Evolutionary conservation across 2,888 invertebrate species (phyloP).

Genomic region (Drosophila prolongata): DNA sequence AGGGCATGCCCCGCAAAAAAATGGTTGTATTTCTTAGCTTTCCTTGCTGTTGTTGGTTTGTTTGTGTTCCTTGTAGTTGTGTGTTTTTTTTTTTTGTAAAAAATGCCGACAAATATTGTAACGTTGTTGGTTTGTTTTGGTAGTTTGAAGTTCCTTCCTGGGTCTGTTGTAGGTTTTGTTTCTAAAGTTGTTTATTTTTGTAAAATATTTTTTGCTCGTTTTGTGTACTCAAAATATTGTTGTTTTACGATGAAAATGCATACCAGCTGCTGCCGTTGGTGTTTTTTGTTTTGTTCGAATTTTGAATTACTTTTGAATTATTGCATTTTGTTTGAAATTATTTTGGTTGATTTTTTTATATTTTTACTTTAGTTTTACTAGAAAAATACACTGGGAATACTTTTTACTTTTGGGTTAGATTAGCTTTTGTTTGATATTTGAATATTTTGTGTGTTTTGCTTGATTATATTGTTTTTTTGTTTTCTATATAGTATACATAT

Average conservation of each 20-base stretch:
- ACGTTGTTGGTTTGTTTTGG: conserved; percentile 50
- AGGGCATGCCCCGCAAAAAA: conserved; percentile 38
- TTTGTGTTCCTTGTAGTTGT: conserved; percentile 34
- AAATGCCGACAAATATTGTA: conserved; percentile 72
- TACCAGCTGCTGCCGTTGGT: conserved; percentile 67
- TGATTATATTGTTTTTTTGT: conserved; percentile 53
- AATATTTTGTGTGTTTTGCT: conserved; percentile 47
- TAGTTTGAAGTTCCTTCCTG: conserved; percentile 51
- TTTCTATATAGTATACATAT: conserved; percentile 72
- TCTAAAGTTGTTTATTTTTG: conserved; percentile 11
- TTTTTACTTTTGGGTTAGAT: conserved; percentile 51
- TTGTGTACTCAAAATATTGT: conserved; percentile 47
- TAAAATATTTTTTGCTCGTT: conserved; percentile 7
- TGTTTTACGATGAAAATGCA: conserved; percentile 72
- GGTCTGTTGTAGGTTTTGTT: conserved; percentile 40
- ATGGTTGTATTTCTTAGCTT: conserved; percentile 31
- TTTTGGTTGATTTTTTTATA: conserved; percentile 27
- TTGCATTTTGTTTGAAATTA: conserved; percentile 52
- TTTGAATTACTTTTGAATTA: conserved; percentile 53
- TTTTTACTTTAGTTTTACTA: conserved; percentile 69
- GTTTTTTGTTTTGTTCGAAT: conserved; percentile 37
- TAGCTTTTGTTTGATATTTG: conserved; percentile 55
- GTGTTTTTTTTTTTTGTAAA: conserved; percentile 48
- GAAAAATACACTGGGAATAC: conserved; percentile 78
- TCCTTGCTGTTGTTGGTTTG: conserved; percentile 26